These are phyloP conservation scores for Pituophis catenifer DNA, from an alignment of 2,113 vertebrate species.

Conservation along the genomic window DNA sequence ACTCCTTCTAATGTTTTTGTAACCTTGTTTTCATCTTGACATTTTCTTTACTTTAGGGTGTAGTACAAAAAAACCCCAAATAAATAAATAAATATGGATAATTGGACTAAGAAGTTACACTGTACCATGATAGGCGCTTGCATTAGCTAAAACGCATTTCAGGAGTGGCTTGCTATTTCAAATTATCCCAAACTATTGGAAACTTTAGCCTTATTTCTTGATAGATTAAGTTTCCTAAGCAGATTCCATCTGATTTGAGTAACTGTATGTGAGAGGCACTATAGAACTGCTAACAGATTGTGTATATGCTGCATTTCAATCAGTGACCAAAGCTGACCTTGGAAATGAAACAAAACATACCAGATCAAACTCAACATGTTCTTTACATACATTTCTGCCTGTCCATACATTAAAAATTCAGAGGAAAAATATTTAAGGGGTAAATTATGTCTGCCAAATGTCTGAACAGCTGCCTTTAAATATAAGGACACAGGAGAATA, in stretches of 20 bases:
- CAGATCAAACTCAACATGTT: constrained; percentile 79
- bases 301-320: constrained; percentile 78
- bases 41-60: background rate
- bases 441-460: constrained; percentile 80
- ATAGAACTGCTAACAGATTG: constrained; percentile 72
- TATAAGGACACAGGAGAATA: constrained; percentile 69
- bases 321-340: constrained; percentile 77
- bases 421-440: constrained; percentile 80
- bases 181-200: background rate
- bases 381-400: constrained; percentile 74
- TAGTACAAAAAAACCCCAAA: background rate
- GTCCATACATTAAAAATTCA: constrained; percentile 78
- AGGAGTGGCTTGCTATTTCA: constrained; percentile 20
- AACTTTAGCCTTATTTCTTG: constrained; percentile 50
- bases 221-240: constrained; percentile 63
- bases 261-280: constrained; percentile 69
- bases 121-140: background rate
- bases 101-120: background rate
- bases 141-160: background rate
- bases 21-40: background rate
- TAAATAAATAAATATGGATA: background rate
- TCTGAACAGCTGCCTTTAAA: constrained; percentile 71
- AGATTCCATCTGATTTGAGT: constrained; percentile 72
- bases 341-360: constrained; percentile 78
- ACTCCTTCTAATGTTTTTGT: background rate